Evolutionary conservation across 2,113 vertebrate genomes (phyloP), one percentile per base, ranked within the genome.

Genomic region (Labeo rohita): DNA sequence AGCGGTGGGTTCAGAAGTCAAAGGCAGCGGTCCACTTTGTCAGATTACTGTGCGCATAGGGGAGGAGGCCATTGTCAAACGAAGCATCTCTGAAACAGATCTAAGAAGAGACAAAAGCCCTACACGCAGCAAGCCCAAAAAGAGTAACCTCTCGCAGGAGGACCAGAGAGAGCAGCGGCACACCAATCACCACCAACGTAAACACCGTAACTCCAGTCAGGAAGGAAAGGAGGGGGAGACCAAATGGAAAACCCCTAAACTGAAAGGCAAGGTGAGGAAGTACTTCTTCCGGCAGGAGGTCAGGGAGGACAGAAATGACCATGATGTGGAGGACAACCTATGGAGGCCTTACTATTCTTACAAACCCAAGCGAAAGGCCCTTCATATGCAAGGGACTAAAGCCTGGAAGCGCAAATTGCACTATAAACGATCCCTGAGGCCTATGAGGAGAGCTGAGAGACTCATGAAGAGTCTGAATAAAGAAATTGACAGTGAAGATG

Each of bases 11-110:
- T 93, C 95, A 23, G 94, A 94, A 43, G 92, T 92, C 91, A 95
- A 94, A 18, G 91, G 95, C 0, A 86, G 92, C 1, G 96, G 96
- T 4, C 96, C 97, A 0, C 94, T 98, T 74, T 98, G 97, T 90
- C 97, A 96, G 93, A 98, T 98, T 89, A 98, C 97, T n/a, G 97
- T 98, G 68, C 95, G 96, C 5, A 97, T 98, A 0, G 97, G 97
- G 0, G 97, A 97, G 89, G 97, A 98, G 90, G 97, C 97, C 63
- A 97, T 98, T 9, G 97, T 97, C 39, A 97, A 97, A 91, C 93
- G 97, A 16, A 96, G 96, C 74, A 98, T 98, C 90, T 97, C 97
- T 3, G 97, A 97, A 90, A 97, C 95, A 0, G 97, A 98, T 89
- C 95, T 98, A 3, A 93, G 91, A 91, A 93, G 90, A 91, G 96